Evolutionary conservation across 1,140 invertebrate species (phyloP), one percentile per base, ranked within the genome.

Genomic region (Zaprionus kolodkinae): DNA sequence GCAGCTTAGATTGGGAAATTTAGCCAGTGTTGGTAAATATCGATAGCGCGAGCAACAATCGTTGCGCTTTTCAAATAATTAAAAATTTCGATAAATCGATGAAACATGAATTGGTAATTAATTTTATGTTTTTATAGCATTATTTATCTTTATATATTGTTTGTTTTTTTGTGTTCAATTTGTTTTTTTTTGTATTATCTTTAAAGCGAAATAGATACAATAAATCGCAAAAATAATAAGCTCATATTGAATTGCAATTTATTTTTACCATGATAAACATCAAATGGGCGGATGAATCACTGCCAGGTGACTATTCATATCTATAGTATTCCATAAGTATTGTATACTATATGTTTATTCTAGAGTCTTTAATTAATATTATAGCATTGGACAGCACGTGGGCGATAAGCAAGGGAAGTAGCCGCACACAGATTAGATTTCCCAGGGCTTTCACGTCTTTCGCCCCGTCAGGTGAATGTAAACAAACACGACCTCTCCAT

Each of bases 321-420:
- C 11, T 40, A 21, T 21, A 2, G 21, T 40, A 2, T 48, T 54
- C n/a, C n/a, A 6, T 15, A 0, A 15, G n/a, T 15, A 15, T 45
- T 45, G n/a, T 15, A 15, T 45, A 45, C 7, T 45, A 45, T n/a
- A 45, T 11, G 0, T 25, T 13, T 35, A 25, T 13, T 25, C 10
- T 9, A 30, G 1, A 17, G 45, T 17, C 17, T 30, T 17, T 38
- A 48, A 12, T 59, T 48, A 21, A 10, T 35, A 35, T 50, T n/a
- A 9, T 11, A 17, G 3, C 21, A 21, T 40, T 33, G 52, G 12
- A 2, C 21, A 52, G 56, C 56, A 68, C 56, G 66, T 61, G 66
- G 56, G 35, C 25, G 66, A 68, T 68, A 68, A 68, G 56, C 15
- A 10, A 50, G 6, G 45, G 40, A 60, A 43, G 50, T 52, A 30